Percentiles rank a stretch among this genome's conserved stretches.
Evolutionary conservation across 2,113 vertebrate species (phyloP).

Genomic region (Proteles cristata): DNA sequence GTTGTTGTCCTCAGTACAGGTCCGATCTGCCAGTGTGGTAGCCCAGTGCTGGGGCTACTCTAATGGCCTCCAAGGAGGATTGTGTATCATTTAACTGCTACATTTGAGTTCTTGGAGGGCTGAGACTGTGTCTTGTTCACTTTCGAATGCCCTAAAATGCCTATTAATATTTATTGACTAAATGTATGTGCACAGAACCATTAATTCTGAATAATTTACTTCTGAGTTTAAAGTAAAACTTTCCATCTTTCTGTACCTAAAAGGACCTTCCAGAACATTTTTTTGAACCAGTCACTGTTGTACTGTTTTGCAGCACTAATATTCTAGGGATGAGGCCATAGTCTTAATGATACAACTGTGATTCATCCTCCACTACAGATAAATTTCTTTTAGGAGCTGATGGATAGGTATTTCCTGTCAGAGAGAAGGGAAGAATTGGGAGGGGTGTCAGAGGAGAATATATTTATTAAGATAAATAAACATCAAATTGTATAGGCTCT

Average conservation of each 20-base stretch:
- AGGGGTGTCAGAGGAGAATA: background rate
- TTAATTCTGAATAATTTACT: constrained; percentile 1
- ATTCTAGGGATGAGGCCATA: background rate
- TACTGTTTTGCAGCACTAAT: background rate
- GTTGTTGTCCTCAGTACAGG: background rate
- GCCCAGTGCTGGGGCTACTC: background rate
- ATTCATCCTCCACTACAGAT: background rate
- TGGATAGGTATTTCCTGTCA: background rate
- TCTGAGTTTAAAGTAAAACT: background rate
- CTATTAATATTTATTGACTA: background rate
- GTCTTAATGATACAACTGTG: background rate
- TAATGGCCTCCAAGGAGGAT: background rate
- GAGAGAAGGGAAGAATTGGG: background rate
- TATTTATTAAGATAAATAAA: constrained; percentile 16
- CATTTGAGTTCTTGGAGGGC: background rate
- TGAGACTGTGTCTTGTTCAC: background rate
- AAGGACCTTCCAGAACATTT: background rate
- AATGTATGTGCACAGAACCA: background rate
- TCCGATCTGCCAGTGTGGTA: background rate
- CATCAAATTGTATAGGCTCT: background rate
- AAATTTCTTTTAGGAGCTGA: constrained; percentile 17
- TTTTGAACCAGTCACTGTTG: background rate
- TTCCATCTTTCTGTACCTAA: background rate
- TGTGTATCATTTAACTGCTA: background rate
- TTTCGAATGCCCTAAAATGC: background rate